Conservation (phyloP, 2,888 invertebrate genomes). For the Aricia artaxerxes region DNA sequence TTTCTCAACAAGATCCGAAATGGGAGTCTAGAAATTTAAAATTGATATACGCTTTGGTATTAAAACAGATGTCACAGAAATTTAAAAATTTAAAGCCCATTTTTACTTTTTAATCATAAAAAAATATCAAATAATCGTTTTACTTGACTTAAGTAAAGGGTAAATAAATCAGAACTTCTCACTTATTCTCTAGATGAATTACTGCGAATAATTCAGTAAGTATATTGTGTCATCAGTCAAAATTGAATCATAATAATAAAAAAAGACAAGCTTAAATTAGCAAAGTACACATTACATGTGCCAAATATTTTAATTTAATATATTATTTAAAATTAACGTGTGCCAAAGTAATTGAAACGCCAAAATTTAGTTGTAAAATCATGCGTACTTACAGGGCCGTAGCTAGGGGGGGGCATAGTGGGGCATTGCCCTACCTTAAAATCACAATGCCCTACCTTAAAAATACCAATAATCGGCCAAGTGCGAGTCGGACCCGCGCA, state of each 20-base stretch:
- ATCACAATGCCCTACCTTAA: too few species aligned
- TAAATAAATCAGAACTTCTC: neutral
- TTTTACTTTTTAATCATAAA: neutral
- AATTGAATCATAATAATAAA: neutral
- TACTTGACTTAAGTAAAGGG: neutral
- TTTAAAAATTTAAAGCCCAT: neutral
- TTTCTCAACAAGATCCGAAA: neutral
- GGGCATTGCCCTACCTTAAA: too few species aligned
- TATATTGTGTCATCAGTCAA: neutral
- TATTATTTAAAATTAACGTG: neutral
- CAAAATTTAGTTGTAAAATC: neutral
- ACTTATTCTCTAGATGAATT: neutral
- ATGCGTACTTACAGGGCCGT: neutral
- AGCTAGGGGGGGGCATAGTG: too few species aligned
- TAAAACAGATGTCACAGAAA: neutral
- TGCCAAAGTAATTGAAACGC: conserved; percentile 13
- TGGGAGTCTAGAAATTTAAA: neutral
- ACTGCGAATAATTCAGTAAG: neutral
- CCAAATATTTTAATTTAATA: neutral
- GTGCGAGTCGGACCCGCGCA: too few species aligned
- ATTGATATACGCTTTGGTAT: conserved; percentile 12
- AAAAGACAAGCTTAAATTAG: neutral
- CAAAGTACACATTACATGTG: neutral
- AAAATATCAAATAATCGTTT: neutral
- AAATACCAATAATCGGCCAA: too few species aligned